These are phyloP conservation scores for Apogon hyalosoma DNA, from an alignment of 2,797 vertebrate genomes.

Conservation along the genomic window DNA sequence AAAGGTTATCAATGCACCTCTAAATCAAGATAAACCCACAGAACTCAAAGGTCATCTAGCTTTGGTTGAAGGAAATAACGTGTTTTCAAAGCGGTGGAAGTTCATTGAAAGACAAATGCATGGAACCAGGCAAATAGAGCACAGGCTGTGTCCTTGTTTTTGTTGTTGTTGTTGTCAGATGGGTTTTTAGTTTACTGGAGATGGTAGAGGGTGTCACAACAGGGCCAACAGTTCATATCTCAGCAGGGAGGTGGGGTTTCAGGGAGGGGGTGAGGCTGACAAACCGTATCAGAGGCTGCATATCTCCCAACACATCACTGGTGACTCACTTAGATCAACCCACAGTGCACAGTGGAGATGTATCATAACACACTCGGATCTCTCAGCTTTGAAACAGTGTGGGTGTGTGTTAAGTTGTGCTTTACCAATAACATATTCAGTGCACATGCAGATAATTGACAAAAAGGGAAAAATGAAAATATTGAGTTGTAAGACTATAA, in stretches of 20 bases:
- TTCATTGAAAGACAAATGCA: constrained; percentile 17
- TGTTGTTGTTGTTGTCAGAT: constrained; percentile 58
- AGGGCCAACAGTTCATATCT: constrained; percentile 69
- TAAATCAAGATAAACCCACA: constrained; percentile 5
- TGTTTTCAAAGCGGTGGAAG: constrained; percentile 9
- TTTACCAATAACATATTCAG: not conserved
- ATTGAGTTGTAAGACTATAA: not conserved
- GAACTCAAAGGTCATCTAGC: constrained; percentile 6
- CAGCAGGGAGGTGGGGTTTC: constrained; percentile 60
- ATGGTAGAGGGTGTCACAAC: constrained; percentile 30
- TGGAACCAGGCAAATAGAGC: constrained; percentile 5
- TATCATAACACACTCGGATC: not conserved
- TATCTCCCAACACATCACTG: constrained; percentile 9
- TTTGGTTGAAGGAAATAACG: constrained; percentile 10
- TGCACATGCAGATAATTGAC: constrained; percentile 1
- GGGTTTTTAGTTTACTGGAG: constrained; percentile 46
- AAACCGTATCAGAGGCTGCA: constrained; percentile 24
- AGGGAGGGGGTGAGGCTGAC: constrained; percentile 17
- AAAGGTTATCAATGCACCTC: constrained; percentile 14
- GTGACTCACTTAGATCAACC: constrained; percentile 18
- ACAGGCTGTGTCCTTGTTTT: constrained; percentile 31
- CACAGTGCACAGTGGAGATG: not conserved
- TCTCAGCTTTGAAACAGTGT: not conserved
- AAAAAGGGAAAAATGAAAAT: constrained; percentile 13
- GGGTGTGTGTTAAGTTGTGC: not conserved